Percentiles rank a stretch among this genome's conserved stretches.
Evolutionary conservation across 2,113 vertebrate genomes (phyloP).

Genomic region (Cololabis saira): DNA sequence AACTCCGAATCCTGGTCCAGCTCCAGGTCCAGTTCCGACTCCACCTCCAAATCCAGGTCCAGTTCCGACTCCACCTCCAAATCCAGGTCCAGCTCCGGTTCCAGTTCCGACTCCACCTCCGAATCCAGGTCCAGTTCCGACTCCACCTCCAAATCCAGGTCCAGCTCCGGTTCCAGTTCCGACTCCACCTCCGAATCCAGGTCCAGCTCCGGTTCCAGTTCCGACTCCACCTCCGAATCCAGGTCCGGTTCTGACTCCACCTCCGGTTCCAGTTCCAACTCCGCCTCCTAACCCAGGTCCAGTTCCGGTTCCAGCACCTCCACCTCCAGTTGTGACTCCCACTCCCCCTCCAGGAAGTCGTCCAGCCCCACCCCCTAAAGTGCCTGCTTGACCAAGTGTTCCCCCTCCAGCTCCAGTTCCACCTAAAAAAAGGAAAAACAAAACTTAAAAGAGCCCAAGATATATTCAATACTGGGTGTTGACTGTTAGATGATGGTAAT

Average conservation of each 20-base stretch:
- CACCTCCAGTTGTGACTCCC: conserved; percentile 43
- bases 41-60: conserved; percentile 29
- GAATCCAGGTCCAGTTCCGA: conserved; percentile 16
- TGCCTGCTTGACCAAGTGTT: conserved; percentile 64
- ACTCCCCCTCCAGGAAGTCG: conserved; percentile 56
- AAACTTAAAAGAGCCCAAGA: neutral
- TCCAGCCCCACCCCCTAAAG: conserved; percentile 54
- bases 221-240: conserved; percentile 28
- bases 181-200: conserved; percentile 23
- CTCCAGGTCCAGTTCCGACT: conserved; percentile 24
- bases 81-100: conserved; percentile 15
- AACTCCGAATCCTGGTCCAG: conserved; percentile 14
- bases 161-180: conserved; percentile 38
- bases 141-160: conserved; percentile 19
- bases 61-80: conserved; percentile 30
- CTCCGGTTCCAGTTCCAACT: conserved; percentile 32
- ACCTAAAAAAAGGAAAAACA: conserved; percentile 28
- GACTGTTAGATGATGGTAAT: neutral
- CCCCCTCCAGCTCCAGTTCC: conserved; percentile 60
- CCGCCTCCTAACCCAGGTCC: conserved; percentile 50
- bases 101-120: conserved; percentile 13
- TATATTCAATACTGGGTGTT: neutral
- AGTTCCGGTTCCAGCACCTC: conserved; percentile 48
- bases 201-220: conserved; percentile 15
- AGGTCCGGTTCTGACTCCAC: conserved; percentile 35